Percentiles rank a stretch among this genome's conserved stretches.
Conservation (phyloP, 2,797 vertebrate species). For the Mormyrus proboscirostris region DNA sequence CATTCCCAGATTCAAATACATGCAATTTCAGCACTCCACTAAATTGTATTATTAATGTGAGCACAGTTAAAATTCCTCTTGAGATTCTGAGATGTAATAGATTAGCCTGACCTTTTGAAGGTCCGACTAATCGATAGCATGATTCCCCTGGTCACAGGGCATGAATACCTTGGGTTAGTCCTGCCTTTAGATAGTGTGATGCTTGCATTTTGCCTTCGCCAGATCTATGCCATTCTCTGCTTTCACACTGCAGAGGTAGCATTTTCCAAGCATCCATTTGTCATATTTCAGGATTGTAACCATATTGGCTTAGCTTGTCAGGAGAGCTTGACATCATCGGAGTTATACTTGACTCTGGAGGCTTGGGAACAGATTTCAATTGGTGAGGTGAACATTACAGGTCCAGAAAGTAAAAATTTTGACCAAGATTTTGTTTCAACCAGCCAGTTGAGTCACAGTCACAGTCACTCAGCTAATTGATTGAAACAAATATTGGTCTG, state of each 20-base stretch:
- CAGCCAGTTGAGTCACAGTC: background rate
- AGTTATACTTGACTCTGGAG: background rate
- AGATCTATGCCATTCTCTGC: background rate
- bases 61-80: constrained; percentile 36
- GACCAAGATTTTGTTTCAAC: background rate
- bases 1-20: constrained; percentile 16
- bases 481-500: background rate
- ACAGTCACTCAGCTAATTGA: background rate
- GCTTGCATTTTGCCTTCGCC: background rate
- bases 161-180: constrained; percentile 34
- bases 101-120: constrained; percentile 44
- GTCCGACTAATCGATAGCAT: no score
- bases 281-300: background rate
- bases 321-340: background rate
- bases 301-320: background rate
- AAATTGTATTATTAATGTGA: constrained; percentile 37
- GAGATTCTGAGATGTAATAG: constrained; percentile 28
- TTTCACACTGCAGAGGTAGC: background rate
- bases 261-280: background rate
- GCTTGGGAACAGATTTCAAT: background rate
- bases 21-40: constrained; percentile 31
- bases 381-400: background rate
- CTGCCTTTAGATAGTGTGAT: background rate
- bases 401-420: background rate
- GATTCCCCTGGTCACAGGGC: constrained; percentile 7